Evolutionary conservation across 2,113 vertebrate species (phyloP), one percentile per base, ranked within the genome.

Genomic region (Odontophorus gujanensis): DNA sequence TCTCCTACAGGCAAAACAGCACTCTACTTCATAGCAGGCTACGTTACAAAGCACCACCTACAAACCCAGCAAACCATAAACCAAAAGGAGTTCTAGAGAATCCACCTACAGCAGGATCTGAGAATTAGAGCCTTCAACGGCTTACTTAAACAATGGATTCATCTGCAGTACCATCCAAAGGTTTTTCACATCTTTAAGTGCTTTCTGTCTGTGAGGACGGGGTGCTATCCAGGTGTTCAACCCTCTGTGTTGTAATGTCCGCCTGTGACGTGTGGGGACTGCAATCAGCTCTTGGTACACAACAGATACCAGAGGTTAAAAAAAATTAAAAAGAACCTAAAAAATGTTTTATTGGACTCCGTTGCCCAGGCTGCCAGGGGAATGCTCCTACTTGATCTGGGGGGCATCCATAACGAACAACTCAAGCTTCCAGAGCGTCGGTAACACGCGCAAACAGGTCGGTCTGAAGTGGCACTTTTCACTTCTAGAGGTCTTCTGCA

Each of bases 281-380:
- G 94, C 96, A 90, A 92, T 96, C 97, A 98, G 96, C 96, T 97
- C 97, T 97, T 75, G 55, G 97, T 96, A 97, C 68, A 96, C 97
- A 97, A 98, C 96, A 97, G 97, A 97, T 95, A 98, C 87, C 95
- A 96, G 96, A 97, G 95, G 93, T 97, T 98, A 96, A 98, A 97
- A 98, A 97, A 97, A 98, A 97, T 97, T 97, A 97, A 97, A 98
- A 98, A 98, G 93, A 98, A 98, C 97, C 98, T 98, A 98, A 97
- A 96, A 98, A 98, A 97, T 97, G 96, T 97, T 98, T 97, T 84
- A 86, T 97, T 97, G 97, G 96, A 97, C 97, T 98, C 98, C 98
- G 98, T 98, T 98, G 98, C 98, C 98, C 97, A 98, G 98, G 97
- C 98, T 98, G 98, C 98, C 98, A 97, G 93, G 95, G 97, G 94